These are phyloP conservation scores for Lepidurus apus DNA, from an alignment of 1,140 invertebrate species.

Conservation along the genomic window DNA sequence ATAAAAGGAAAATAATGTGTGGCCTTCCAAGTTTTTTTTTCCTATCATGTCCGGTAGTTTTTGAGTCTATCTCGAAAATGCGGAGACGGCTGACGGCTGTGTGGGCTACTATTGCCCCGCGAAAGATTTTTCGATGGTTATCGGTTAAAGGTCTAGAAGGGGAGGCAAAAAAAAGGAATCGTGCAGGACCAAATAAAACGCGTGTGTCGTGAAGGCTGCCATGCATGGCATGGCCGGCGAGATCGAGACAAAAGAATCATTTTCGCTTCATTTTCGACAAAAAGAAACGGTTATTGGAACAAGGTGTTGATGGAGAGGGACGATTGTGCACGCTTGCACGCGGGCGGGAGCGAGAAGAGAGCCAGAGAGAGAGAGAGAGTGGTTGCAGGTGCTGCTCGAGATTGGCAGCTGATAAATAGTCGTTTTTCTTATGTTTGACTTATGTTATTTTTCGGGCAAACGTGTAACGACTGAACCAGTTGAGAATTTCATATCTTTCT, in stretches of 20 bases:
- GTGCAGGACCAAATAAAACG: neutral
- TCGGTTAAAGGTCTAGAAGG: no score
- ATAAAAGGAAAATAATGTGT: neutral
- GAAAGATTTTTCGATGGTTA: no score
- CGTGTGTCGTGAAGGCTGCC: neutral
- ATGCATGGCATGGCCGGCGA: neutral
- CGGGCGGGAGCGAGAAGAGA: neutral
- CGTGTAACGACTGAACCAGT: no score
- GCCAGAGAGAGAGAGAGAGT: neutral
- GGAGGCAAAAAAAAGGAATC: neutral
- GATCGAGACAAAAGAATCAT: neutral
- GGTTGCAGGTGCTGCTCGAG: neutral
- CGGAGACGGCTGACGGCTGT: no score
- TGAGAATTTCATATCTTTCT: no score
- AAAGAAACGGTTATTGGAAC: conserved; percentile 10
- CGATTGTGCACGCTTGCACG: conserved; percentile 7
- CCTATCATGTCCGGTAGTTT: no score
- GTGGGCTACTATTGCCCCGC: no score
- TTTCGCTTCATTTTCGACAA: neutral
- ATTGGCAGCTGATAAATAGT: conserved; percentile 17
- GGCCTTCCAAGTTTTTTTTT: no score
- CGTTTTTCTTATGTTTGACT: neutral
- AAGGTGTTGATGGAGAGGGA: conserved; percentile 12
- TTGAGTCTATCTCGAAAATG: no score
- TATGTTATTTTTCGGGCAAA: neutral